Evolutionary conservation across 2,797 vertebrate species (phyloP), one percentile per base, ranked within the genome.

Genomic region (Lepilemur septentrionalis): DNA sequence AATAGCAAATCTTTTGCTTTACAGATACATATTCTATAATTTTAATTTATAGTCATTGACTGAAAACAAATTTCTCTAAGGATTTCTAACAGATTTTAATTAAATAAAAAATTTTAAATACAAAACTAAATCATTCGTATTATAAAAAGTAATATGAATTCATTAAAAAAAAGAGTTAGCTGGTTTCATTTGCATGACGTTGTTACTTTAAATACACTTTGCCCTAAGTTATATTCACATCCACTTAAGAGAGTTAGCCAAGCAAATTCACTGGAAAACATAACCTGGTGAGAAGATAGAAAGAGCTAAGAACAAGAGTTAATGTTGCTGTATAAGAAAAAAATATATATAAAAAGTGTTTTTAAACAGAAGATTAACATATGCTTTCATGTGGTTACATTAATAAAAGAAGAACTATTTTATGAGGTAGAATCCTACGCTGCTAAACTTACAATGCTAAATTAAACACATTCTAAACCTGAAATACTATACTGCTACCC

Each of bases 101-200:
- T 73, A 95, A 73, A 81, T 43, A 81, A 78, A 72, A 86, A 93
- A n/a, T 15, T 67, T 10, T 23, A 80, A 93, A 94, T 48, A 35
- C 12, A 78, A 92, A 96, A 85, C 59, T 30, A 79, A 86, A 93
- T 41, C 57, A 8, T 79, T 89, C 20, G n/a, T 46, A 61, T 48
- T 50, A 57, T 28, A 13, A 57, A 90, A 84, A 95, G 73, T 65
- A 67, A 73, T 10, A 23, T 32, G 79, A 48, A n/a, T 76, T 76
- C 81, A 15, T 87, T 43, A 38, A 35, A 72, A 86, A 17, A 93
- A 93, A 20, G 7, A 28, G 7, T 32, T 63, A 93, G 0, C 25
- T 93, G 30, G 69, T 93, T 98, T 73, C 20, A 11, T 91, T 92
- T 95, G 79, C 97, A 94, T 30, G 97, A 91, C 63, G 88, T 0